Evolutionary conservation across 2,888 invertebrate genomes (phyloP).

Genomic region (Steinernema scapterisci): DNA sequence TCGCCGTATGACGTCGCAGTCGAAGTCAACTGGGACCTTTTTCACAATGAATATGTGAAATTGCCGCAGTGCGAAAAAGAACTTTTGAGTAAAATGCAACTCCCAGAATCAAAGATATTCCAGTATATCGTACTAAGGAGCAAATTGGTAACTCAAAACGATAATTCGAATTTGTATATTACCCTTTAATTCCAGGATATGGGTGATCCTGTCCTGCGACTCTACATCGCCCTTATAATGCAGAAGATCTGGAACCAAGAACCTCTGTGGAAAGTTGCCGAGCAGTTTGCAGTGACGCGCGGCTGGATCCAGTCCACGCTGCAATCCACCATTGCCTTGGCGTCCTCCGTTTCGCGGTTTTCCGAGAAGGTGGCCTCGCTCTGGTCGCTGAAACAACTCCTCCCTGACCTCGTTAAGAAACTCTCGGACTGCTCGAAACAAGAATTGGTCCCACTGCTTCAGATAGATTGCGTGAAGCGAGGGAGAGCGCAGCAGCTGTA

Average conservation of each 20-base stretch:
- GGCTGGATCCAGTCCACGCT: conserved; percentile 82
- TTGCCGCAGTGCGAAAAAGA: conserved; percentile 75
- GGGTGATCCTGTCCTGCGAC: conserved; percentile 75
- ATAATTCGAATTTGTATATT: too few relatives aligned
- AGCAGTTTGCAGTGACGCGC: conserved; percentile 74
- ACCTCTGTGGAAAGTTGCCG: conserved; percentile 73
- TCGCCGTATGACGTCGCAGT: conserved; percentile 76
- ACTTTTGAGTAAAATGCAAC: conserved; percentile 78
- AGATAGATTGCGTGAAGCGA: conserved; percentile 85
- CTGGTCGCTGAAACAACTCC: conserved; percentile 81
- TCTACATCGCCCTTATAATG: conserved; percentile 85
- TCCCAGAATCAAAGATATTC: conserved; percentile 78
- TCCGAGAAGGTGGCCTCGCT: conserved; percentile 80
- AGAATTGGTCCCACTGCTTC: conserved; percentile 82
- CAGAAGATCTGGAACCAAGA: conserved; percentile 74
- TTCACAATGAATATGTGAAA: conserved; percentile 71
- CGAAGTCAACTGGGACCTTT: conserved; percentile 57
- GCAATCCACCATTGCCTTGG: conserved; percentile 77
- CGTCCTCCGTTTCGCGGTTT: conserved; percentile 79
- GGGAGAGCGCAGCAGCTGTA: conserved; percentile 83
- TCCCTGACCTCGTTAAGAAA: conserved; percentile 76
- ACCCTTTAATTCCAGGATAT: conserved; percentile 38
- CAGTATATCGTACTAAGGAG: conserved; percentile 73
- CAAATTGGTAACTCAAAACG: conserved; percentile 38
- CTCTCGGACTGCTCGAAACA: conserved; percentile 81